A percentile compares a stretch with the other conserved stretches of the same genome.
Evolutionary conservation across 2,113 vertebrate genomes (phyloP).

Genomic region (Antechinus stuartii): DNA sequence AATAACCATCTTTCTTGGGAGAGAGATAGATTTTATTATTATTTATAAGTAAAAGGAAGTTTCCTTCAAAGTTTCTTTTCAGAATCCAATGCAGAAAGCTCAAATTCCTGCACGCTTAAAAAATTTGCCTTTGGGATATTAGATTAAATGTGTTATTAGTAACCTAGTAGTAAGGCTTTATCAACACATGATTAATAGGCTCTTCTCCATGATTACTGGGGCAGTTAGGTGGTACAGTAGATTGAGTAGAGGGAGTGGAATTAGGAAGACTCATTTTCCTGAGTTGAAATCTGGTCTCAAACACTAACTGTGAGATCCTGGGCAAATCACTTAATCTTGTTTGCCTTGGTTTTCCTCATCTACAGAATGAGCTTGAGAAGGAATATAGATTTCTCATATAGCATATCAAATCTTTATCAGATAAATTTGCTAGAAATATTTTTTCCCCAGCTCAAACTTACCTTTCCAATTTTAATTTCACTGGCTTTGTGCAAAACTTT

Average conservation of each 20-base stretch:
- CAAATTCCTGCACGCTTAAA: background rate
- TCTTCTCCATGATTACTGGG: background rate
- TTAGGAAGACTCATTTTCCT: too few relatives aligned
- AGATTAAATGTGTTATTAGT: background rate
- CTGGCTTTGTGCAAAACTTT: background rate
- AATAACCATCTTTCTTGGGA: background rate
- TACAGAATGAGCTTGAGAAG: too few relatives aligned
- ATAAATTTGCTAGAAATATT: background rate
- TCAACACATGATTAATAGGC: background rate
- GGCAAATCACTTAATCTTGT: too few relatives aligned
- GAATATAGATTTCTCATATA: background rate
- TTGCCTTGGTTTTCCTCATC: too few relatives aligned
- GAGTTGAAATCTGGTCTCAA: too few relatives aligned
- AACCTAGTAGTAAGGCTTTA: background rate
- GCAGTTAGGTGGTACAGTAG: too few relatives aligned
- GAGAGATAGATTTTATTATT: background rate
- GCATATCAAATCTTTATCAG: background rate
- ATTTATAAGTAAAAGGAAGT: background rate
- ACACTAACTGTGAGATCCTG: too few relatives aligned
- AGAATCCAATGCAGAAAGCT: background rate
- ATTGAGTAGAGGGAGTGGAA: too few relatives aligned
- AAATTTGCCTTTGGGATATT: background rate
- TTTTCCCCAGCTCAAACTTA: background rate
- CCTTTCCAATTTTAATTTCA: background rate
- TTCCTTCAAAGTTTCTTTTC: background rate